A percentile compares a stretch with the other conserved stretches of the same genome.
phyloP scores from a whole-genome alignment of 2,888 invertebrate genomes.

The Ennomos quercinarius region DNA sequence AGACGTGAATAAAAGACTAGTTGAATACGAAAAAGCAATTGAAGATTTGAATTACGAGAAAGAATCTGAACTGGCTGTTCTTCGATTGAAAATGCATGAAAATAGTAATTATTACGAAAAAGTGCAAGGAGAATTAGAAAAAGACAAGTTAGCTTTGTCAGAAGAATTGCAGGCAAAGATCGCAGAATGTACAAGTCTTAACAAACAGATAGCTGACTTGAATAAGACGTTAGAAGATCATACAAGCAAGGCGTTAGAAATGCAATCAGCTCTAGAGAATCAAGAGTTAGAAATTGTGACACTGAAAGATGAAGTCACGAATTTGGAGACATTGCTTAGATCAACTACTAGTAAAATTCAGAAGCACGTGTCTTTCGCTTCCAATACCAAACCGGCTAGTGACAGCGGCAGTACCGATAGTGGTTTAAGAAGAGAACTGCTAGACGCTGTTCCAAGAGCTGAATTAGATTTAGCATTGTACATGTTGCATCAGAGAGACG shows the following conservation, averaged over 20 bases:
- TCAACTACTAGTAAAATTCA: constrained; percentile 68
- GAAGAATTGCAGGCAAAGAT: constrained; percentile 74
- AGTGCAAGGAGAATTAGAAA: constrained; percentile 55
- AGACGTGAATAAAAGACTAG: constrained; percentile 66
- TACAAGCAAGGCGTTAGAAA: constrained; percentile 81
- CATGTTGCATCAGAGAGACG: constrained; percentile 94
- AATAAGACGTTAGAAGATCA: constrained; percentile 82
- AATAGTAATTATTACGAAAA: constrained; percentile 64
- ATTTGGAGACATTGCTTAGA: constrained; percentile 61
- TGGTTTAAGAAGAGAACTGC: constrained; percentile 59
- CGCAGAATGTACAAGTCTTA: constrained; percentile 77
- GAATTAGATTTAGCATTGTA: constrained; percentile 93
- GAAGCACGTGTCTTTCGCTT: constrained; percentile 78
- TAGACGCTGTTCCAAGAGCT: constrained; percentile 81
- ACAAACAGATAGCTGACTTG: constrained; percentile 82
- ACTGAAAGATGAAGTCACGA: constrained; percentile 87
- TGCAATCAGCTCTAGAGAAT: constrained; percentile 87
- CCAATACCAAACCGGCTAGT: constrained; percentile 69
- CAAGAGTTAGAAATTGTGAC: constrained; percentile 91
- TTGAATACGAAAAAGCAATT: constrained; percentile 73
- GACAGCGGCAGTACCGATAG: constrained; percentile 49
- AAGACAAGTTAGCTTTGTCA: constrained; percentile 59
- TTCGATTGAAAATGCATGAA: constrained; percentile 83
- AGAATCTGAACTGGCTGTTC: constrained; percentile 81
- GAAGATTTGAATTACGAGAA: constrained; percentile 82